These are phyloP conservation scores for Phorcus lineatus DNA, from an alignment of 2,888 invertebrate genomes.

Conservation along the genomic window DNA sequence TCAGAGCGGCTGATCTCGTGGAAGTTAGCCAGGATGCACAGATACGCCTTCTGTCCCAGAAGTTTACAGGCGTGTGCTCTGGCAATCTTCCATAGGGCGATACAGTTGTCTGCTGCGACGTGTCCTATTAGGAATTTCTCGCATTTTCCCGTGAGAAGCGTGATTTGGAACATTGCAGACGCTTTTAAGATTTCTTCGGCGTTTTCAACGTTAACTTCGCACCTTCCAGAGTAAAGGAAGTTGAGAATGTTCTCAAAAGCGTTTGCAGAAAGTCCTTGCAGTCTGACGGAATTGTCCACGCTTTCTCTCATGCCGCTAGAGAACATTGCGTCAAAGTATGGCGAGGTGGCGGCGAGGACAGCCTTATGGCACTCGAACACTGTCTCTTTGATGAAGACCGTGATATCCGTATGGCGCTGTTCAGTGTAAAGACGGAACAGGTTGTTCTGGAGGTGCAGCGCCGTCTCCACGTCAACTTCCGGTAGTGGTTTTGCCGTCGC, in stretches of 20 bases:
- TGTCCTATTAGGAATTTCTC: slow-evolving; percentile 84
- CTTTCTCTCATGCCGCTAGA: slow-evolving; percentile 59
- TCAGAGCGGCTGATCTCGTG: slow-evolving; percentile 55
- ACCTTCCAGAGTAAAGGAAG: slow-evolving; percentile 88
- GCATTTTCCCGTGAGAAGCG: slow-evolving; percentile 87
- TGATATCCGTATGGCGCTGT: slow-evolving; percentile 57
- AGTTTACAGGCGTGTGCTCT: slow-evolving; percentile 84
- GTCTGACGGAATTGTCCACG: slow-evolving; percentile 49
- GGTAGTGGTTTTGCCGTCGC: background rate
- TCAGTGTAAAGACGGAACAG: slow-evolving; percentile 53
- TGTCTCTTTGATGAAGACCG: slow-evolving; percentile 51
- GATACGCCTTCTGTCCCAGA: slow-evolving; percentile 82
- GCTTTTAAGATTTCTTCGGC: slow-evolving; percentile 84
- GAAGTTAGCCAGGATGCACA: slow-evolving; percentile 80
- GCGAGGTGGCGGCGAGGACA: slow-evolving; percentile 60
- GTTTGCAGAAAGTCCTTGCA: slow-evolving; percentile 79
- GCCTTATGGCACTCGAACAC: slow-evolving; percentile 61
- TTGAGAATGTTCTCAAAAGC: slow-evolving; percentile 87
- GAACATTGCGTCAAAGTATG: slow-evolving; percentile 65
- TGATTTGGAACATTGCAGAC: slow-evolving; percentile 90
- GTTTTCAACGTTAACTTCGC: slow-evolving; percentile 85
- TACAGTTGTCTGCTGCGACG: slow-evolving; percentile 86
- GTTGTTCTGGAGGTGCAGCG: slow-evolving; percentile 24
- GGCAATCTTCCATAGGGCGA: slow-evolving; percentile 90
- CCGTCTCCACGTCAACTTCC: background rate